Base-by-base conservation (phyloP, 23 tunicate genomes). In the Styela plicata region DNA sequence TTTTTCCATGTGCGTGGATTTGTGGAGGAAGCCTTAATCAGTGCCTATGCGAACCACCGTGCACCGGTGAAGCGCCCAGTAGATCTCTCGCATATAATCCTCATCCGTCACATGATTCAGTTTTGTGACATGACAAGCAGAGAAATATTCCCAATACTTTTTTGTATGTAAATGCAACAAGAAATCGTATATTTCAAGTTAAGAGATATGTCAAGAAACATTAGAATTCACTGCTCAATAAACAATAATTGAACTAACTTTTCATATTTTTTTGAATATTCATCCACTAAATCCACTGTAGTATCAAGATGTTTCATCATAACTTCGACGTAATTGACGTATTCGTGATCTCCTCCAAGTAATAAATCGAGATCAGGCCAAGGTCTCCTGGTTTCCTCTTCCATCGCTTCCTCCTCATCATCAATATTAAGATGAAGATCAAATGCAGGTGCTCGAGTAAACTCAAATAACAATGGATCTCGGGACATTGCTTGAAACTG, bases 391-490 rank as follows among this genome's bases (percentile, higher is more conserved):
- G 78, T 36, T 3, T 84, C 90, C 62, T 91, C 85, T 61, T 83
- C 82, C 64, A 91, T 70, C 7, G 97, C 90, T 25, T 64, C 35
- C 28, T 63, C 74, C 23, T 80, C 85, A 26, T 86, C 90, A 7
- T 52, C 73, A 19, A 64, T 52, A 22, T 84, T 82, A 13, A 86
- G 63, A 36, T 83, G 88, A 78, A 91, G 70, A 79, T 91, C 97
- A 74, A 87, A 91, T 2, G 90, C 97, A 3, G 97, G 97, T 20
- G 87, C 69, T 29, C 63, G 76, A 1, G 89, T 86, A 69, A 91
- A 91, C n/a, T 91, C 97, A 21, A 0, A 82, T 24, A 76, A 53
- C 31, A 26, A 23, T 23, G 81, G 81, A 37, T 76, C 81, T 7
- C 53, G 64, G 24, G 81, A 76, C 31, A 25, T 32, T 76, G 81